These are phyloP conservation scores for Periophthalmodon schlosseri DNA, from an alignment of 2,113 vertebrate species.

Conservation along the genomic window DNA sequence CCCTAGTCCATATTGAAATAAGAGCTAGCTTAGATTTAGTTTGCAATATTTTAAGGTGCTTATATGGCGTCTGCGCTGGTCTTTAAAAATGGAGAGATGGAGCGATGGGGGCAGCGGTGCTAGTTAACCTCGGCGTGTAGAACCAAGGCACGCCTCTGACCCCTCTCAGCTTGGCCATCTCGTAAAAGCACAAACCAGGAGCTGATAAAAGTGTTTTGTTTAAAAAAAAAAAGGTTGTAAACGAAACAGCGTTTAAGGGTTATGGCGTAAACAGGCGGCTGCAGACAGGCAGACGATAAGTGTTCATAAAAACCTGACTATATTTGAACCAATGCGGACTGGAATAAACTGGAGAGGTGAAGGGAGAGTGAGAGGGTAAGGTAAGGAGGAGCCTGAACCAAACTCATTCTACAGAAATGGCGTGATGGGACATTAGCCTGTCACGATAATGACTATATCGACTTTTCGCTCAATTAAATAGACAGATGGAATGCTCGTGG, in stretches of 20 bases:
- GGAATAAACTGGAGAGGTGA: conserved; percentile 35
- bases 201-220: conserved; percentile 25
- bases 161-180: conserved; percentile 54
- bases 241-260: conserved; percentile 42
- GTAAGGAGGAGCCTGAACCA: not conserved
- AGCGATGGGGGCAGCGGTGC: conserved; percentile 31
- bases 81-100: conserved; percentile 30
- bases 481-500: too few species aligned
- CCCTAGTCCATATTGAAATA: conserved; percentile 61
- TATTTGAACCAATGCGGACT: conserved; percentile 51
- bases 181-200: conserved; percentile 35
- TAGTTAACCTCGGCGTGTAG: conserved; percentile 65
- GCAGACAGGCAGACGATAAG: conserved; percentile 59
- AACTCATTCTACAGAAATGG: too few species aligned
- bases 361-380: not conserved
- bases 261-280: conserved; percentile 48
- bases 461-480: too few species aligned
- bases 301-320: conserved; percentile 61
- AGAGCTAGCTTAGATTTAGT: conserved; percentile 71
- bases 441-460: too few species aligned
- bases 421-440: too few species aligned
- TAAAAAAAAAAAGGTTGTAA: conserved; percentile 33
- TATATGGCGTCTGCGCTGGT: conserved; percentile 38
- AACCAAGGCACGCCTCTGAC: conserved; percentile 54
- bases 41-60: conserved; percentile 77